Evolutionary conservation across 2,113 vertebrate genomes (phyloP).

Genomic region (Calonectris borealis): DNA sequence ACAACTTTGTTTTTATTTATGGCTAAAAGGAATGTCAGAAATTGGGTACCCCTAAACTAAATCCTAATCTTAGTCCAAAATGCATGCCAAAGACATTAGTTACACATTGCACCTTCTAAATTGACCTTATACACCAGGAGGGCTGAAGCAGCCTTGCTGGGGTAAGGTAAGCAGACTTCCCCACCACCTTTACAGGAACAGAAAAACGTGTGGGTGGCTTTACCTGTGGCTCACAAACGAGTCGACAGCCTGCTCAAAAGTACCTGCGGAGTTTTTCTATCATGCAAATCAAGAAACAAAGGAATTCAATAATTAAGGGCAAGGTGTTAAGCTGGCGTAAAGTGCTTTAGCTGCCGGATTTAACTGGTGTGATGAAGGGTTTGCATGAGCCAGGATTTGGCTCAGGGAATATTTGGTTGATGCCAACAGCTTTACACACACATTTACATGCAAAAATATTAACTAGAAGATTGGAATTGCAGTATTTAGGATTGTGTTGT

Average conservation of each 20-base stretch:
- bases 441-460: neutral
- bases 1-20: neutral
- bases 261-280: neutral
- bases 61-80: neutral
- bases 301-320: neutral
- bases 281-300: neutral
- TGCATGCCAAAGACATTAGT: neutral
- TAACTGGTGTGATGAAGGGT: neutral
- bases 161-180: neutral
- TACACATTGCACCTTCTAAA: neutral
- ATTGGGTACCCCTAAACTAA: neutral
- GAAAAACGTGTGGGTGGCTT: accelerated
- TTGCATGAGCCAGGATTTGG: neutral
- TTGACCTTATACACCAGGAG: too few species aligned
- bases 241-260: neutral
- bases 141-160: neutral
- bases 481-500: neutral
- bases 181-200: too few species aligned
- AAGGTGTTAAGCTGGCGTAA: neutral
- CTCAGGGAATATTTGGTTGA: neutral
- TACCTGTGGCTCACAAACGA: neutral
- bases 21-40: neutral
- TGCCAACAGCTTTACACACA: neutral
- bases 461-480: neutral
- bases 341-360: neutral